A percentile compares a stretch with the other conserved stretches of the same genome.
phyloP scores from a whole-genome alignment of 2,797 vertebrate genomes.

The Megalops cyprinoides region DNA sequence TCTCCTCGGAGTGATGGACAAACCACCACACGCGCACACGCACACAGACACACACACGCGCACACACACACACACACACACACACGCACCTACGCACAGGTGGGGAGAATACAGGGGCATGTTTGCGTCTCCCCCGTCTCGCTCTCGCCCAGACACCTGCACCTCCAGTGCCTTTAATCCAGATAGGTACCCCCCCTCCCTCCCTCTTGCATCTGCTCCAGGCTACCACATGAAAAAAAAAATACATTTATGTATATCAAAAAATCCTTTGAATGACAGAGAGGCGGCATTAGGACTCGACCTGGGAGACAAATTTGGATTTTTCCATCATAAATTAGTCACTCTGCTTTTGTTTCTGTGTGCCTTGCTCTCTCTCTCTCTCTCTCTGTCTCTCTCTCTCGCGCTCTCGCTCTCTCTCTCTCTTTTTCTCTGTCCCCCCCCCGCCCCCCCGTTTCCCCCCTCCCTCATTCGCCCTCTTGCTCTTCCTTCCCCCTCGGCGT shows the following conservation, averaged over 20 bases:
- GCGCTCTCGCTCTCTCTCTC: background rate
- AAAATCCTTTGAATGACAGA: slow-evolving; percentile 51
- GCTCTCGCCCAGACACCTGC: slow-evolving; percentile 14
- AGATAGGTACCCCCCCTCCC: slow-evolving; percentile 28
- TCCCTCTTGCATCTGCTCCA: slow-evolving; percentile 37
- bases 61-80: slow-evolving; percentile 24
- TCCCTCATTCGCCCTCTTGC: slow-evolving; percentile 26
- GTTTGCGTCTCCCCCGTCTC: background rate
- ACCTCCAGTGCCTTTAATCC: slow-evolving; percentile 27
- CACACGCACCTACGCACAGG: slow-evolving; percentile 12
- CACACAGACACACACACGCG: slow-evolving; percentile 2
- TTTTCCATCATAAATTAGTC: slow-evolving; percentile 68
- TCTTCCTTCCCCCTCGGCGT: background rate
- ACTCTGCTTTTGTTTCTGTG: slow-evolving; percentile 57
- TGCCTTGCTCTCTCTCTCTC: slow-evolving; percentile 48
- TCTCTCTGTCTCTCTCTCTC: background rate
- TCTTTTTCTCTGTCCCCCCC: background rate
- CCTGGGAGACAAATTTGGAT: slow-evolving; percentile 49
- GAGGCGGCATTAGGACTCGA: slow-evolving; percentile 49
- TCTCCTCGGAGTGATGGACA: slow-evolving; percentile 49
- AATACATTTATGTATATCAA: slow-evolving; percentile 32
- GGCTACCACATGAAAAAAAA: slow-evolving; percentile 42
- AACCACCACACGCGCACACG: background rate
- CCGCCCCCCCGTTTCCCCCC: slow-evolving; percentile 5
- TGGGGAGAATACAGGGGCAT: background rate